Percentiles rank a stretch among this genome's conserved stretches.
Evolutionary conservation across 2,113 vertebrate genomes (phyloP).

Genomic region (Gallinago jamesoni): DNA sequence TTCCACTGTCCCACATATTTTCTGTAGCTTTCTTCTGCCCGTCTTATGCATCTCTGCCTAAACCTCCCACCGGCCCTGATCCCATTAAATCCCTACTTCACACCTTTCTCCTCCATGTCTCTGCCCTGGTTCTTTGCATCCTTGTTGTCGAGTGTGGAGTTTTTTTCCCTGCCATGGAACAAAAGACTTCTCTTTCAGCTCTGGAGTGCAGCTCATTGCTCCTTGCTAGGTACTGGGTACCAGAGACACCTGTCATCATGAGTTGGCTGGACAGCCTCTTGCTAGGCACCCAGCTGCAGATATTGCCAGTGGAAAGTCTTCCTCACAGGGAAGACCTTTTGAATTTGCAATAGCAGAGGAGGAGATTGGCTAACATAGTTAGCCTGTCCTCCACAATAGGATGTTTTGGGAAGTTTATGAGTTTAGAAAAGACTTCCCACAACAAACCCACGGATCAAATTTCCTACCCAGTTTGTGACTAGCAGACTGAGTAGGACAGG

Average conservation of each 20-base stretch:
- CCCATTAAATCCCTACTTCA: not conserved
- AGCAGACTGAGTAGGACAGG: not conserved
- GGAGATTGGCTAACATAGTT: conserved; percentile 15
- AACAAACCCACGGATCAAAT: conserved; percentile 22
- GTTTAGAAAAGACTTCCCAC: conserved; percentile 38
- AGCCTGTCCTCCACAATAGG: not conserved
- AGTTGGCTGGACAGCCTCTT: not conserved
- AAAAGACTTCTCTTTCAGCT: not conserved
- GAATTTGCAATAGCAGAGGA: not conserved
- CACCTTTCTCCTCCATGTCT: not conserved
- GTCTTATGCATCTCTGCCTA: not conserved
- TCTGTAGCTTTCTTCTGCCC: not conserved
- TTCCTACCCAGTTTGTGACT: conserved; percentile 15
- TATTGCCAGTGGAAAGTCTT: conserved; percentile 34
- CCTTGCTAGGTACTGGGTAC: not conserved
- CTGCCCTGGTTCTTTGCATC: not conserved
- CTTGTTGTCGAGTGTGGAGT: not conserved
- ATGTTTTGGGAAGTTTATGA: conserved; percentile 16
- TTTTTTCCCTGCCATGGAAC: not conserved
- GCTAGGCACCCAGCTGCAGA: not conserved
- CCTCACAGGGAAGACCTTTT: not conserved
- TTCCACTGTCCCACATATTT: not conserved
- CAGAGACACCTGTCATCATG: not conserved
- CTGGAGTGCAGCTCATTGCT: not conserved
- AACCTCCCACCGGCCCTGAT: not conserved